Evolutionary conservation across 2,113 vertebrate genomes (phyloP), one percentile per base, ranked within the genome.

Genomic region (Chaenocephalus aceratus): DNA sequence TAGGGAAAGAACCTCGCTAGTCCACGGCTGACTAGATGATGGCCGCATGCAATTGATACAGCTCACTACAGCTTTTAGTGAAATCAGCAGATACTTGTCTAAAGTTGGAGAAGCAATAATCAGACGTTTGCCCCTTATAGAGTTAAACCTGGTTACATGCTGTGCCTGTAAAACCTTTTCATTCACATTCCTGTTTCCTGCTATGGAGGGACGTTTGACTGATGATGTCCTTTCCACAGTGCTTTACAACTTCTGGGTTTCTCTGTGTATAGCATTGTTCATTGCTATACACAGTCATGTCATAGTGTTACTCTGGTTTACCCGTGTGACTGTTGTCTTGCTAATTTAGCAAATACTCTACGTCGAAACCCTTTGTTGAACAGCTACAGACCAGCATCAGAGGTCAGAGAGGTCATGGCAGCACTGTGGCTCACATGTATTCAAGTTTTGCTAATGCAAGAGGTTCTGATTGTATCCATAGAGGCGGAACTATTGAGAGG

Each of bases 1-100:
- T 80, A 80, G 54, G 41, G 63, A 75, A 18, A 62, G 49, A 76
- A 52, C 82, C 68, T 68, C 15, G 15, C 58, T 53, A 14, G 45
- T 44, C 21, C 26, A 67, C 16, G 1, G 23, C 58, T 18, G 53
- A 54, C 72, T 64, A 63, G 53, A 45, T 59, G 53, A 77, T 58
- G 48, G 59, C 21, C 9, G 36, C 36, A 41, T 41, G 36, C 36
- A 7, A 41, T 41, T 41, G 36, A 41, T 41, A 41, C 36, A 41
- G 36, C 36, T 41, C 7, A 45, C 51, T 15, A 49, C 13, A 60
- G 16, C 23, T 26, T 78, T 63, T 13, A 67, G 14, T 16, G 18
- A 10, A 62, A 4, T 57, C 5, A 44, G 16, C 14, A 18, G 5
- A 51, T 61, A 36, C 45, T 5, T 51, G 11, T 11, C 23, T 57